Base-by-base conservation (phyloP, 2,797 vertebrate genomes). In the Enteromius anoplus region DNA sequence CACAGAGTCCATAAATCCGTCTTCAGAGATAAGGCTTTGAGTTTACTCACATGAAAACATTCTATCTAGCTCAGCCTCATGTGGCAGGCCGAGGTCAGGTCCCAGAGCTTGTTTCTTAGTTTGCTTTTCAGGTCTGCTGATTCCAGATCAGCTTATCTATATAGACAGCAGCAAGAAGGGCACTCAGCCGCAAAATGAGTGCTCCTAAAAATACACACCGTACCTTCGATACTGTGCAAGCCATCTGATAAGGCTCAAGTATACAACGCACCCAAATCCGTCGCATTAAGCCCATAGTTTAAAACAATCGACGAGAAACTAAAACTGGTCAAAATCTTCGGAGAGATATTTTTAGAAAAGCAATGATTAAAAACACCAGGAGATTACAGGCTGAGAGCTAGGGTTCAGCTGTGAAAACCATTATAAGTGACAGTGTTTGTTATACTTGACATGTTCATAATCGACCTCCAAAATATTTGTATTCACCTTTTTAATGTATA, bases 101-200 rank as follows among this genome's bases (percentile, higher is more conserved):
- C 86, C 88, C 88, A 87, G 80, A 89, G 90, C 84, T 88, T 84
- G 69, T 87, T 88, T 84, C 88, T 88, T 90, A 88, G 89, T 92
- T 93, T 89, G 90, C 81, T 87, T 92, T 92, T 93, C 86, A 88
- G 91, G 89, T 91, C 89, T 84, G 85, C 89, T 92, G 89, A 91
- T 86, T 92, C 87, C 86, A 76, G 87, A 91, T 92, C 90, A 89
- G 89, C 91, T 94, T 92, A 93, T 93, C 91, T 92, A 86, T 83
- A 87, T 81, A 75, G 77, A 86, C 88, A 88, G 87, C 81, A 86
- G 87, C 86, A 84, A 85, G 86, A 80, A 85, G 90, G 87, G 88
- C 91, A 90, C 86, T 86, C 85, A 90, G 92, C 89, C 92, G 88
- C 88, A 92, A 92, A 92, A 94, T 92, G 86, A 83, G 90, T 91